Evolutionary conservation across 2,797 vertebrate species (phyloP).

Genomic region (Cirrhinus molitorella): DNA sequence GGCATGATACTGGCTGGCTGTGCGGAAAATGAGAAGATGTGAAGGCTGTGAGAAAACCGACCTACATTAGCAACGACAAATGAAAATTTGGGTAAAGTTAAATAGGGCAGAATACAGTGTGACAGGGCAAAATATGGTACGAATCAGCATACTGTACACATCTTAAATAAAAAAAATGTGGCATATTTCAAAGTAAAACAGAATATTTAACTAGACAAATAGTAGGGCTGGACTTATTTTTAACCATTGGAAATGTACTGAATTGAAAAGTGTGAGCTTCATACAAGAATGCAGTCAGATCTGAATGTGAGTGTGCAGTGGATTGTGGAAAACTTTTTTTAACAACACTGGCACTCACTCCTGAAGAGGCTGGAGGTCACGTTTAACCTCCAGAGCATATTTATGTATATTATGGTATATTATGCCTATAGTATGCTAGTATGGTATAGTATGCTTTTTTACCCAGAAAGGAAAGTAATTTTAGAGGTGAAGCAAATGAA

Average conservation of each 20-base stretch:
- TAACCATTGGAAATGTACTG: background rate
- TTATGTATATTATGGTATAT: too few relatives aligned
- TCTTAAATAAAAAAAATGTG: background rate
- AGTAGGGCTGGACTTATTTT: background rate
- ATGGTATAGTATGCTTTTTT: too few relatives aligned
- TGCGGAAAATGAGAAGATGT: slow-evolving; percentile 25
- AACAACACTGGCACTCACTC: background rate
- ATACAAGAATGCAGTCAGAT: background rate
- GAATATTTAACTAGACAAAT: background rate
- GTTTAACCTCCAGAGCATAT: background rate
- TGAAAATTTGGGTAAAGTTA: background rate
- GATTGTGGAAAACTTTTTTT: background rate
- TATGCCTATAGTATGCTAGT: too few relatives aligned
- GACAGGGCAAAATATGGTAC: too few relatives aligned
- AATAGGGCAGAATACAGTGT: background rate
- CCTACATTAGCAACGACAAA: background rate
- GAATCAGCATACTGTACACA: background rate
- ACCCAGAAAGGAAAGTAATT: background rate
- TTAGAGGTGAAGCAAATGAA: background rate
- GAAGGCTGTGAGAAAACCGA: background rate
- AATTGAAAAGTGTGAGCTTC: background rate
- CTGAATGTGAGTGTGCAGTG: background rate
- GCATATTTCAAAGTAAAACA: background rate
- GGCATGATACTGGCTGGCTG: background rate
- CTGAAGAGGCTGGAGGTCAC: background rate